A percentile compares a stretch with the other conserved stretches of the same genome.
Conservation (phyloP, 1,140 invertebrate species). For the Scaptomyza pallida region DNA sequence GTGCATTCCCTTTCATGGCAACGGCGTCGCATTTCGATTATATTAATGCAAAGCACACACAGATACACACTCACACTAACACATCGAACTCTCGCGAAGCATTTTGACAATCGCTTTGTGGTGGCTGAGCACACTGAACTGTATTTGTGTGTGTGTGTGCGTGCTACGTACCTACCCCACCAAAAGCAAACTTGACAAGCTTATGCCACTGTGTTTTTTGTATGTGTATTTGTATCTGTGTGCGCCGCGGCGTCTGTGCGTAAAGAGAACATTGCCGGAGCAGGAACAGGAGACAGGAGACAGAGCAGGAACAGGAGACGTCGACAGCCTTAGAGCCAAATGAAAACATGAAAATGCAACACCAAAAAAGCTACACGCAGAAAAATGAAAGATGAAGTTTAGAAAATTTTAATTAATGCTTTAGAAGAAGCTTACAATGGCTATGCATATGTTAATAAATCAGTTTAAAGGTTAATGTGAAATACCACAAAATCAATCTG, state of each 20-base stretch:
- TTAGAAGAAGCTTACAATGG: no score
- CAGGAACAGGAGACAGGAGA: not conserved
- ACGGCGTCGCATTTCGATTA: conserved; percentile 79
- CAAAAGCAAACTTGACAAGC: conserved; percentile 80
- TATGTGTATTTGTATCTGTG: conserved; percentile 3
- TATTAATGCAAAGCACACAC: conserved; percentile 77
- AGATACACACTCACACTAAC: conserved; percentile 17
- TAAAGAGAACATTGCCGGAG: conserved; percentile 19
- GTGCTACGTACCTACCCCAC: conserved; percentile 71
- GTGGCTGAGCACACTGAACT: conserved; percentile 63
- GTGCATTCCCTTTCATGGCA: conserved; percentile 81
- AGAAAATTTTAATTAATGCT: no score
- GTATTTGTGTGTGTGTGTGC: conserved; percentile 20
- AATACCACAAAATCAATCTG: not conserved
- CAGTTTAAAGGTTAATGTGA: no score
- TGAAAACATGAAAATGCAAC: conserved; percentile 49
- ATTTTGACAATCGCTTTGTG: conserved; percentile 43
- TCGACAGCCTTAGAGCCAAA: conserved; percentile 22
- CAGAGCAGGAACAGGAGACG: conserved; percentile 12
- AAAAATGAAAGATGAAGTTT: conserved; percentile 17
- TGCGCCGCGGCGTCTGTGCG: conserved; percentile 27
- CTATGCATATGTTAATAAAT: no score
- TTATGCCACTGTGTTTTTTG: conserved; percentile 36
- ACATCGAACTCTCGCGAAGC: not conserved
- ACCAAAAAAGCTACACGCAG: conserved; percentile 31